phyloP scores from a whole-genome alignment of 2,113 vertebrate genomes.

The Coregonus clupeaformis region DNA sequence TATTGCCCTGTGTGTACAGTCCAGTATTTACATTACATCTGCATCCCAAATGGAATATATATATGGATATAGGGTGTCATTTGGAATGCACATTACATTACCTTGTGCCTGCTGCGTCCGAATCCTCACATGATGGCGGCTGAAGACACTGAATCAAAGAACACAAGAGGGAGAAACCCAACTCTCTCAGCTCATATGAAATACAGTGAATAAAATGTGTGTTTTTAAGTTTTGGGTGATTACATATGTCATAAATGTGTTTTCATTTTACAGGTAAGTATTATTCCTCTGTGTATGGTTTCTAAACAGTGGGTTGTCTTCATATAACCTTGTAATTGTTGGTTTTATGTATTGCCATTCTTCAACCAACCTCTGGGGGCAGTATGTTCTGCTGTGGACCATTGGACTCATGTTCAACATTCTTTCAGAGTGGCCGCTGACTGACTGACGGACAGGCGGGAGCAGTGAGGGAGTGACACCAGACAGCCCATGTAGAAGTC shows the following conservation, averaged over 20 bases:
- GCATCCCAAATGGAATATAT: too few relatives aligned
- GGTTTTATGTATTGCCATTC: not conserved
- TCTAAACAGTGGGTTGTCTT: not conserved
- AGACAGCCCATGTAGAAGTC: too few relatives aligned
- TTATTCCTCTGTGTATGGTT: not conserved
- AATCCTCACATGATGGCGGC: constrained; percentile 45
- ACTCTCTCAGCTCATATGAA: constrained; percentile 58
- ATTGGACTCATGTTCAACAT: not conserved
- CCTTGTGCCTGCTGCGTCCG: constrained; percentile 70
- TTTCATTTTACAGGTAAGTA: constrained; percentile 13
- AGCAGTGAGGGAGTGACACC: not conserved
- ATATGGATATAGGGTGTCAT: too few relatives aligned
- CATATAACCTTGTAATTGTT: not conserved
- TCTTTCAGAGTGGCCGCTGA: not conserved
- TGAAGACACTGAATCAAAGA: constrained; percentile 56
- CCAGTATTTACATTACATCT: constrained; percentile 71
- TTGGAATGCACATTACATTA: constrained; percentile 12
- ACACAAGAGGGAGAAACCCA: constrained; percentile 40
- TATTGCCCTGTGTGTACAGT: constrained; percentile 67
- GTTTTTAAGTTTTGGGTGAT: constrained; percentile 72
- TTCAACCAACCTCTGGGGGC: too few relatives aligned
- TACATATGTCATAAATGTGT: constrained; percentile 43
- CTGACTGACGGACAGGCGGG: not conserved
- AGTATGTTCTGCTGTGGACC: not conserved
- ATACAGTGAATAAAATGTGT: constrained; percentile 69